Conservation (phyloP, 2,888 invertebrate species). For the Tipula confusa region DNA sequence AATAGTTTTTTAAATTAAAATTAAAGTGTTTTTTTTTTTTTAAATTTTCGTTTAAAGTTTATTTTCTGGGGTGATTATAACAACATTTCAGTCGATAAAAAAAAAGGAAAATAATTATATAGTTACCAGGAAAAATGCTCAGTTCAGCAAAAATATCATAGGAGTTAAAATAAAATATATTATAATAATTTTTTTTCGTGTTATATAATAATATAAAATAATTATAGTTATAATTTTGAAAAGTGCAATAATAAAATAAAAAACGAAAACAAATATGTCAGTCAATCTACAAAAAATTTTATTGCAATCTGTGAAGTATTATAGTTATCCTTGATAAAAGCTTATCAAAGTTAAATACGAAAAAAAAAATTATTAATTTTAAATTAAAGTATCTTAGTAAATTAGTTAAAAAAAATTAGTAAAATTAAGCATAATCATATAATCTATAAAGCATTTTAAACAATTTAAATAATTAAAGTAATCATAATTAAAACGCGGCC, state of each 20-base stretch:
- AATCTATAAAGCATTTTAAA: too few species aligned
- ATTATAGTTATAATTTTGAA: background rate
- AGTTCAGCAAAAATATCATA: background rate
- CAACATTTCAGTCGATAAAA: background rate
- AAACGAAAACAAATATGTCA: background rate
- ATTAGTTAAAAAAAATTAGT: background rate
- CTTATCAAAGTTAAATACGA: background rate
- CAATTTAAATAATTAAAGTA: background rate
- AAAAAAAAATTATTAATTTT: background rate
- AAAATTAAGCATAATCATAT: background rate
- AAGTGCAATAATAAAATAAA: background rate
- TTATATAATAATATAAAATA: background rate
- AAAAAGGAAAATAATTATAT: background rate
- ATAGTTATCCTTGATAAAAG: slow-evolving; percentile 25
- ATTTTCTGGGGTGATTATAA: slow-evolving; percentile 3
- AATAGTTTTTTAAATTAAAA: background rate
- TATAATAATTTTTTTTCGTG: background rate
- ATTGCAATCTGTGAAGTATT: background rate
- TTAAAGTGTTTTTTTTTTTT: background rate
- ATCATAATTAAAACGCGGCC: background rate
- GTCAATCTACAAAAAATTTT: background rate
- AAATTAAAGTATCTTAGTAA: background rate
- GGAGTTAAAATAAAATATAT: background rate
- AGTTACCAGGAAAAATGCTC: background rate
- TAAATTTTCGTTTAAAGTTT: too few species aligned